A percentile compares a stretch with the other conserved stretches of the same genome.
phyloP scores from a whole-genome alignment of 1,140 invertebrate genomes.

The Drosophila kurseongensis region DNA sequence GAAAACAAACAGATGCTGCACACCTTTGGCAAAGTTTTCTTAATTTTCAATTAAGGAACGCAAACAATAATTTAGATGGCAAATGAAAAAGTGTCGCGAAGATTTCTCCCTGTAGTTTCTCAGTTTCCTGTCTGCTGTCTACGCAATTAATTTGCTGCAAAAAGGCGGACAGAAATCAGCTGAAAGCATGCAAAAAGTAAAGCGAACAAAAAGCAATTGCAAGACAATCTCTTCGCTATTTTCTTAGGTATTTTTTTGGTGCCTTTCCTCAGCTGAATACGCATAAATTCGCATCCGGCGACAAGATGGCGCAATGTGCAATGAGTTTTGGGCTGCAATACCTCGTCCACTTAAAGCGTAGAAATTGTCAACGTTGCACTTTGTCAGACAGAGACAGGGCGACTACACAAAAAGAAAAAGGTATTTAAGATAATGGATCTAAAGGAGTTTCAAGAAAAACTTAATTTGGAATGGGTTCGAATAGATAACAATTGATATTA shows the following conservation, averaged over 20 bases:
- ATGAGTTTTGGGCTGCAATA: slow-evolving; percentile 35
- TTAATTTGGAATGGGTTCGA: no score
- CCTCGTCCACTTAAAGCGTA: slow-evolving; percentile 55
- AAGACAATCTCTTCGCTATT: slow-evolving; percentile 31
- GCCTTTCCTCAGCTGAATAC: slow-evolving; percentile 64
- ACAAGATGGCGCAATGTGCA: slow-evolving; percentile 66
- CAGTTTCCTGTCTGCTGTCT: slow-evolving; percentile 57
- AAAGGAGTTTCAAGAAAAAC: no score
- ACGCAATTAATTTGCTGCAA: slow-evolving; percentile 71
- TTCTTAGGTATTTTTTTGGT: slow-evolving; percentile 18
- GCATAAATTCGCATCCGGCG: slow-evolving; percentile 80
- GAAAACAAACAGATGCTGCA: slow-evolving; percentile 28
- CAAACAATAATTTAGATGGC: slow-evolving; percentile 68
- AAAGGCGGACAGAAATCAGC: slow-evolving; percentile 71
- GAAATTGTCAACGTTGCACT: slow-evolving; percentile 71
- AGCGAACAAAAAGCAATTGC: slow-evolving; percentile 71
- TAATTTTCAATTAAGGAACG: slow-evolving; percentile 74
- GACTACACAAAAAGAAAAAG: neutral
- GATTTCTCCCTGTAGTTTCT: slow-evolving; percentile 29
- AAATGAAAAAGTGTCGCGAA: slow-evolving; percentile 45
- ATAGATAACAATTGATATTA: no score
- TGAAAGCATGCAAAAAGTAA: slow-evolving; percentile 56
- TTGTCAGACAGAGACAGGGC: slow-evolving; percentile 17
- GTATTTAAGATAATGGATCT: neutral
- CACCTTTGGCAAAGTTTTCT: slow-evolving; percentile 47